Percentiles rank a stretch among this genome's conserved stretches.
Conservation (phyloP, 2,113 vertebrate genomes). For the Seriola aureovittata region DNA sequence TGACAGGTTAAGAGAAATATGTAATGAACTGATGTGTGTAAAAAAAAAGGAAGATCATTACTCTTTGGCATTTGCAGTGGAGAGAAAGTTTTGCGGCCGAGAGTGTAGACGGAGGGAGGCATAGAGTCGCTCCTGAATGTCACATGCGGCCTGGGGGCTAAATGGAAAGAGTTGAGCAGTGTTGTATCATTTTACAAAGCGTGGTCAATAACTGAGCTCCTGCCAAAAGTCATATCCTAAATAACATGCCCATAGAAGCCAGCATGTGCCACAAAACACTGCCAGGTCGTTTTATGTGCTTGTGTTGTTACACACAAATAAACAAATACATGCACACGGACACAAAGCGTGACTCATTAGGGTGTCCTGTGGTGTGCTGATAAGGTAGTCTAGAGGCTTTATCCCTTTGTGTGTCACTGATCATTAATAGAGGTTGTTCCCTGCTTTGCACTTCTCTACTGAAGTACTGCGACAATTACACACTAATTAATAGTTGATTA, state of each 20-base stretch:
- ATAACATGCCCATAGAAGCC: constrained; percentile 42
- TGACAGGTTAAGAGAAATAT: constrained; percentile 51
- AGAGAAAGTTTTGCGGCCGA: constrained; percentile 20
- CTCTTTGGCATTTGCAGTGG: constrained; percentile 66
- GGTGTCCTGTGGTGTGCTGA: constrained; percentile 55
- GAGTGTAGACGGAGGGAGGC: constrained; percentile 15
- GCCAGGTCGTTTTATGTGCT: constrained; percentile 4
- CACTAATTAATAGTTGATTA: constrained; percentile 41
- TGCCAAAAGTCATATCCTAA: constrained; percentile 59
- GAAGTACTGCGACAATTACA: constrained; percentile 20
- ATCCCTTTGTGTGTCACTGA: constrained; percentile 19
- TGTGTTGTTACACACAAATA: constrained; percentile 29
- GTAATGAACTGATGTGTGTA: constrained; percentile 34
- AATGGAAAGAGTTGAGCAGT: constrained; percentile 51
- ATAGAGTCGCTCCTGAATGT: constrained; percentile 75
- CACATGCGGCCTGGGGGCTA: constrained; percentile 68
- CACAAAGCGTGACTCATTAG: constrained; percentile 42
- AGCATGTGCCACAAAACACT: constrained; percentile 11
- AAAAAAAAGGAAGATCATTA: constrained; percentile 59
- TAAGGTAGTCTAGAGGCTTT: constrained; percentile 44
- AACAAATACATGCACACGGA: constrained; percentile 28
- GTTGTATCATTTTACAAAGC: constrained; percentile 69
- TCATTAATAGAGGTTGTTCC: constrained; percentile 44
- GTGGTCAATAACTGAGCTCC: constrained; percentile 63
- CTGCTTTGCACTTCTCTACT: constrained; percentile 1